Percentiles rank a stretch among this genome's conserved stretches.
Evolutionary conservation across 2,888 invertebrate genomes (phyloP).

Genomic region (Pandemis heparana): DNA sequence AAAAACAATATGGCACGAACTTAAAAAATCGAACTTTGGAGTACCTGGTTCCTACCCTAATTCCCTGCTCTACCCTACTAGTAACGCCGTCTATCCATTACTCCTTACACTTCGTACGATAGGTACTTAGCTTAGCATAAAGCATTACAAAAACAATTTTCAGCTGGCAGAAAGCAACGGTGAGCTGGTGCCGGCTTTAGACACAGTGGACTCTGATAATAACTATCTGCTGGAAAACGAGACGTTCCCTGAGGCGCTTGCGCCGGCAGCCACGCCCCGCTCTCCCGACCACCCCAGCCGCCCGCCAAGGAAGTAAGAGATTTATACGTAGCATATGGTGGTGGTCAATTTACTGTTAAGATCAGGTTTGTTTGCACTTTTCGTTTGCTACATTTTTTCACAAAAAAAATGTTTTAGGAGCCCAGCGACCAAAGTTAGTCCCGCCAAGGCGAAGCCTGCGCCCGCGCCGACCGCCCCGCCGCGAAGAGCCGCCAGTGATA

Average conservation of each 20-base stretch:
- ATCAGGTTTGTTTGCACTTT: too few species aligned
- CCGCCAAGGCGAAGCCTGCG: slow-evolving; percentile 50
- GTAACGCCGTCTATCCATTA: too few species aligned
- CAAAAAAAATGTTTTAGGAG: slow-evolving; percentile 45
- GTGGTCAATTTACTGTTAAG: too few species aligned
- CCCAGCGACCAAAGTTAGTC: slow-evolving; percentile 50
- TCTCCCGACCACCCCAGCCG: slow-evolving; percentile 67
- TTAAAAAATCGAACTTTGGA: too few species aligned
- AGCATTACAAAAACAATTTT: not conserved
- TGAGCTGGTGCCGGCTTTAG: slow-evolving; percentile 56
- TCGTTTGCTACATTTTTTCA: too few species aligned
- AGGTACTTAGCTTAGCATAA: too few species aligned
- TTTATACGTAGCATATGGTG: slow-evolving; percentile 27
- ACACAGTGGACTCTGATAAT: slow-evolving; percentile 66
- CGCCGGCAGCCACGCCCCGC: slow-evolving; percentile 70
- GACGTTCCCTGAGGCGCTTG: slow-evolving; percentile 78
- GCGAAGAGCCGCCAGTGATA: slow-evolving; percentile 64
- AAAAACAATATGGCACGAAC: too few species aligned
- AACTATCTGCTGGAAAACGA: slow-evolving; percentile 73
- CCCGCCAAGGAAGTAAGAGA: slow-evolving; percentile 53
- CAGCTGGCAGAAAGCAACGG: slow-evolving; percentile 67
- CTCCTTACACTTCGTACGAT: too few species aligned
- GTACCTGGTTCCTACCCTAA: too few species aligned
- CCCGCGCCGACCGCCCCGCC: slow-evolving; percentile 52
- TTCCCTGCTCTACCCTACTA: too few species aligned